Conservation (phyloP, 2,113 vertebrate genomes). For the Podarcis raffonei region DNA sequence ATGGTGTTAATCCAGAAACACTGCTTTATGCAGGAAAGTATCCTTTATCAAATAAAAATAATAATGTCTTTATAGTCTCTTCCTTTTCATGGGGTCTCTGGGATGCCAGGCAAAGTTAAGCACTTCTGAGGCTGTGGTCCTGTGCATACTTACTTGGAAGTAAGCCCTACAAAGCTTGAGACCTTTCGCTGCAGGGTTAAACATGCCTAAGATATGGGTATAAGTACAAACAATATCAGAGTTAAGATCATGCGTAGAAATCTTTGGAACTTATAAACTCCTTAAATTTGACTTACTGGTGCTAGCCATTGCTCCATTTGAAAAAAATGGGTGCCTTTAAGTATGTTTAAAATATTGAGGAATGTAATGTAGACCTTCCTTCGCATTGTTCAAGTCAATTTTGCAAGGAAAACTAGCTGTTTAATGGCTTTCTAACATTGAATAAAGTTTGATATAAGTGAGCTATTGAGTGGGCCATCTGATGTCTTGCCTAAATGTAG, state of each 20-base stretch:
- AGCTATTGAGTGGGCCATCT: background rate
- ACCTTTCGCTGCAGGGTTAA: background rate
- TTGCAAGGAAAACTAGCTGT: background rate
- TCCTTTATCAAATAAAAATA: conserved; percentile 76
- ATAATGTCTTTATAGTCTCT: background rate
- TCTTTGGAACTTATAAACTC: background rate
- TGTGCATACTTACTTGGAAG: background rate
- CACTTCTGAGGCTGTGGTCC: background rate
- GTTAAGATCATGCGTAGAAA: background rate
- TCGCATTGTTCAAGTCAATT: background rate
- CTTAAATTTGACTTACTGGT: background rate
- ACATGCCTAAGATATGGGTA: background rate
- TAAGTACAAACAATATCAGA: background rate
- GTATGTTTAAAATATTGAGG: background rate
- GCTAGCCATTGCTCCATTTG: too few relatives aligned
- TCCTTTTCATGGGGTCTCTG: background rate
- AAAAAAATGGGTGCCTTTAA: background rate
- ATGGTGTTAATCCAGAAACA: conserved; percentile 80
- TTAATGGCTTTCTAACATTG: too few relatives aligned
- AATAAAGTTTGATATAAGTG: background rate
- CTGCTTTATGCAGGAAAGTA: conserved; percentile 93
- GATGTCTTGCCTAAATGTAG: background rate
- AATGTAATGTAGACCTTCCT: background rate
- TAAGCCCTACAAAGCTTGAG: background rate
- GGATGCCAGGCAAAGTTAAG: background rate